Conservation (phyloP, 2,888 invertebrate genomes). For the Lepas anatifera region DNA sequence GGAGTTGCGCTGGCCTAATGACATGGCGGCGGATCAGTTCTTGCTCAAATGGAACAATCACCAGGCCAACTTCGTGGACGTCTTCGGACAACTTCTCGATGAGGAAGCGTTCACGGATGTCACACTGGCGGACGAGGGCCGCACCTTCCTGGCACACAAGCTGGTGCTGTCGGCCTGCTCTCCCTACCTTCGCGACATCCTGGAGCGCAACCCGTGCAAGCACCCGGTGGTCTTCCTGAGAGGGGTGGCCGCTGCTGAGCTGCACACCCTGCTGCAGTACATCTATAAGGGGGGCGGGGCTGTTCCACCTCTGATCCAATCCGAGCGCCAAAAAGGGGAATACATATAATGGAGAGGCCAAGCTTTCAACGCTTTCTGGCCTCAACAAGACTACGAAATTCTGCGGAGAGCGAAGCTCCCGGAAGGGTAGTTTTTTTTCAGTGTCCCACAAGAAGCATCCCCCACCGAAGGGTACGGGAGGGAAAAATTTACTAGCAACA, state of each 20-base stretch:
- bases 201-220: constrained; percentile 16
- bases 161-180: constrained; percentile 18
- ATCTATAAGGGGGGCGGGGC: constrained; percentile 19
- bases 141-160: constrained; percentile 18
- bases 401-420: too few relatives aligned
- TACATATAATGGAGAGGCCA: too few relatives aligned
- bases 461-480: too few relatives aligned
- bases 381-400: too few relatives aligned
- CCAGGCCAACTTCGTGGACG: constrained; percentile 17
- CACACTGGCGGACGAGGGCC: constrained; percentile 15
- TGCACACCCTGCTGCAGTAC: constrained; percentile 18
- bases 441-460: too few relatives aligned
- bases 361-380: too few relatives aligned
- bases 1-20: too few relatives aligned
- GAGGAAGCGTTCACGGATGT: constrained; percentile 17
- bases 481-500: too few relatives aligned
- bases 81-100: constrained; percentile 14
- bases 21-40: constrained; percentile 14
- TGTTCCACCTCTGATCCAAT: too few relatives aligned
- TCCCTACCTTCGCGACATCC: constrained; percentile 16
- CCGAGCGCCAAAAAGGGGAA: too few relatives aligned
- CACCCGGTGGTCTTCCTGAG: constrained; percentile 19
- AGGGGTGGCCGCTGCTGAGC: constrained; percentile 13
- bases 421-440: too few relatives aligned
- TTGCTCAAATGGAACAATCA: constrained; percentile 19